These are phyloP conservation scores for Drosophila subquinaria DNA, from an alignment of 2,888 invertebrate species.

Conservation along the genomic window DNA sequence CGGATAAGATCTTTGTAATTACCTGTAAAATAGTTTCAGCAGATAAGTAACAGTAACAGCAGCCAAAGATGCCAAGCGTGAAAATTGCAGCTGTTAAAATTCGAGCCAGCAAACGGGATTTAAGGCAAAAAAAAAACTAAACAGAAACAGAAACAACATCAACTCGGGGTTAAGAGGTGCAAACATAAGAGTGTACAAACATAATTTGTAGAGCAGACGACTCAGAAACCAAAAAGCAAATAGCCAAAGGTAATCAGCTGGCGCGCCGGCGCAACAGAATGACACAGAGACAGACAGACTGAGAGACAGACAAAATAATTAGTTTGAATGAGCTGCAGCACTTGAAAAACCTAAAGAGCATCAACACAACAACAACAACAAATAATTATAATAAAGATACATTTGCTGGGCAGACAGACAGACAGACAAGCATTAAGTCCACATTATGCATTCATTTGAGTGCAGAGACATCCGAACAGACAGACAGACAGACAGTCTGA, in stretches of 20 bases:
- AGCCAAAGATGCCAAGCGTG: conserved; percentile 51
- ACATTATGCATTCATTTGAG: conserved; percentile 72
- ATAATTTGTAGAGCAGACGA: conserved; percentile 29
- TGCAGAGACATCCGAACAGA: conserved; percentile 22
- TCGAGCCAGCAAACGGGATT: conserved; percentile 48
- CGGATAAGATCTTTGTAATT: conserved; percentile 69
- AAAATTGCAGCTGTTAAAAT: conserved; percentile 68
- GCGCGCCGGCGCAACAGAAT: conserved; percentile 26
- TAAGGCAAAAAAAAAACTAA: conserved; percentile 20
- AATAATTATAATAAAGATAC: conserved; percentile 46
- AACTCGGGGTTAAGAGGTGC: conserved; percentile 38
- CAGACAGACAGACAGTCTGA: conserved; percentile 6
- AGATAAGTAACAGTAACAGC: conserved; percentile 37
- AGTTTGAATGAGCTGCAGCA: conserved; percentile 64
- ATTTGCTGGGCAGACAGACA: conserved; percentile 26
- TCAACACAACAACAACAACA: conserved; percentile 27
- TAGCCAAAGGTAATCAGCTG: conserved; percentile 72
- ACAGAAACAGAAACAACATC: not conserved
- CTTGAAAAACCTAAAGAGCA: conserved; percentile 48
- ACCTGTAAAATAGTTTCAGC: conserved; percentile 44
- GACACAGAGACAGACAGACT: conserved; percentile 24
- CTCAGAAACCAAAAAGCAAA: conserved; percentile 52
- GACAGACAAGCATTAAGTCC: conserved; percentile 55
- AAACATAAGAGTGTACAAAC: conserved; percentile 36
- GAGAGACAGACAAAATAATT: conserved; percentile 59